Evolutionary conservation across 2,113 vertebrate genomes (phyloP).

Genomic region (Columba janthina): DNA sequence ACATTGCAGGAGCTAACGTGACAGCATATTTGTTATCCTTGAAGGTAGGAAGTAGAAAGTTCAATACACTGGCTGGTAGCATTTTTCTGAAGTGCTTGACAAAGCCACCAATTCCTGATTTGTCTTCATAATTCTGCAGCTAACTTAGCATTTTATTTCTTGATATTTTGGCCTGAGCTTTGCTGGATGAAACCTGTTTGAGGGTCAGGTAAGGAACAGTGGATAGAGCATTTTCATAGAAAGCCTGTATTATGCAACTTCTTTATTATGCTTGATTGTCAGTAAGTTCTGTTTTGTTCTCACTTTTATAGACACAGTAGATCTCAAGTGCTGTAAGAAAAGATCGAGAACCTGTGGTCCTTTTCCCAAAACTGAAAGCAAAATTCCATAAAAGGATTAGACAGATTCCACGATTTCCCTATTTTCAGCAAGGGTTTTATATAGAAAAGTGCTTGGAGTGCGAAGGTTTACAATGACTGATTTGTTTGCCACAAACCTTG

Average conservation of each 20-base stretch:
- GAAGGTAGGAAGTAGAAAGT: background rate
- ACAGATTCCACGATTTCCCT: background rate
- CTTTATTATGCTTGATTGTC: background rate
- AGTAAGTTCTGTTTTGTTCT: background rate
- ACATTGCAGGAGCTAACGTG: background rate
- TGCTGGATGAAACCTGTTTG: background rate
- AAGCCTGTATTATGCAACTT: background rate
- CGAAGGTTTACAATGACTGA: background rate
- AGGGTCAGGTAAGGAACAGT: background rate
- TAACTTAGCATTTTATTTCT: background rate
- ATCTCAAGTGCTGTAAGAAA: background rate
- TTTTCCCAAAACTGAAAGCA: background rate
- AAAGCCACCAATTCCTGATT: background rate
- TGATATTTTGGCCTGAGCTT: background rate
- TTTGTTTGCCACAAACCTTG: background rate
- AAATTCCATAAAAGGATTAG: background rate
- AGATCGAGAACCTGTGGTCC: background rate
- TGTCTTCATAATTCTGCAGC: background rate
- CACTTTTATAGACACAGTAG: background rate
- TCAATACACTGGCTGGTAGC: background rate
- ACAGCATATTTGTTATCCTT: conserved; percentile 22
- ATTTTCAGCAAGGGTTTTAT: background rate
- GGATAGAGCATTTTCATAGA: background rate
- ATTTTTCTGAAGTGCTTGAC: background rate
- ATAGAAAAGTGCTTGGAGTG: background rate